Evolutionary conservation across 2,113 vertebrate species (phyloP), one percentile per base, ranked within the genome.

Genomic region (Embiotoca jacksoni): DNA sequence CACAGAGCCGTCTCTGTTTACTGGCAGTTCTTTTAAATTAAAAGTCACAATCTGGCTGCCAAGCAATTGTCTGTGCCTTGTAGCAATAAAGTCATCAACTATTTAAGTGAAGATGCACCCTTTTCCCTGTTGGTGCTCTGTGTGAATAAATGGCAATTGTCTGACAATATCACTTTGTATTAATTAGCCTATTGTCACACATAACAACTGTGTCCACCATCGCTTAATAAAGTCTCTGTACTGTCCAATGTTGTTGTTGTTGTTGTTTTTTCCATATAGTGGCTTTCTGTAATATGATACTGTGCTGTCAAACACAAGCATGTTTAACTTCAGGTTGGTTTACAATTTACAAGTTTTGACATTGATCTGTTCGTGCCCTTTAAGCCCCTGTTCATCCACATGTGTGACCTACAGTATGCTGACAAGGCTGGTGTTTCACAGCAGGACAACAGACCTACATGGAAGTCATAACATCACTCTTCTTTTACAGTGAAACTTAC

Each of bases 31-130:
- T 91, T 91, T 92, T 90, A 85, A 92, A 94, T 92, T 89, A 92
- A 92, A 93, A 93, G 79, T 94, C 86, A 90, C 88, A 89, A 92
- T 94, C 89, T 84, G 83, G 66, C 85, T 93, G 85, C 89, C 80
- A 84, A 91, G 86, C 82, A 84, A 88, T 89, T 91, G 87, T 88
- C 88, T 92, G 57, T 91, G 89, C 89, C 93, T 85, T 52, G 62
- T 91, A 89, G 90, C 91, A 85, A 86, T 79, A 76, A 91, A 89
- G 78, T 80, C 89, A 84, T 92, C 84, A 86, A 78, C 85, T 82
- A 86, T 88, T 92, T 89, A 87, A 91, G 69, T 92, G 86, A 94
- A 88, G 88, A 91, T 88, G 89, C 85, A 79, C 77, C 66, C 85
- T 71, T 83, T 86, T 83, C 85, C 80, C 86, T 75, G 84, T 85